These are phyloP conservation scores for Lophotis ruficrista DNA, from an alignment of 2,113 vertebrate genomes.

Conservation along the genomic window DNA sequence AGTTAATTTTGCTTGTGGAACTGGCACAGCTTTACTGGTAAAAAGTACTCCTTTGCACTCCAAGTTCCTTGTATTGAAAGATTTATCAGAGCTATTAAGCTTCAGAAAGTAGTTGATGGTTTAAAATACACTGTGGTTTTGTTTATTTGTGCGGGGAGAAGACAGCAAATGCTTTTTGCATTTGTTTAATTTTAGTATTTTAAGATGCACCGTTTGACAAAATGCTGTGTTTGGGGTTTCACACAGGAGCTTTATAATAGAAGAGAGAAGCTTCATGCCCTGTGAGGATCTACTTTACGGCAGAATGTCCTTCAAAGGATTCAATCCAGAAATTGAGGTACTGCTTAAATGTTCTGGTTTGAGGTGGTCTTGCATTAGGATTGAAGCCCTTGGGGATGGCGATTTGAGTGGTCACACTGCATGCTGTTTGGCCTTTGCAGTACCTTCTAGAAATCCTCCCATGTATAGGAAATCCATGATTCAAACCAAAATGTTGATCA, in stretches of 20 bases:
- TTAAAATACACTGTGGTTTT: constrained; percentile 26
- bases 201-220: neutral
- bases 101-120: constrained; percentile 37
- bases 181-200: constrained; percentile 34
- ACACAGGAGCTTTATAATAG: constrained; percentile 86
- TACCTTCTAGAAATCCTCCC: neutral
- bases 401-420: neutral
- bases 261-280: constrained; percentile 89
- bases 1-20: constrained; percentile 54
- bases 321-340: constrained; percentile 97
- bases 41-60: constrained; percentile 29
- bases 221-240: constrained; percentile 36
- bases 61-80: constrained; percentile 25
- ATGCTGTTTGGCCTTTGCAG: neutral
- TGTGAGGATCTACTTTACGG: constrained; percentile 92
- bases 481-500: neutral
- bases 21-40: constrained; percentile 34
- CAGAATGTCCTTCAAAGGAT: constrained; percentile 93
- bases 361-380: neutral
- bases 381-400: neutral
- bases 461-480: neutral
- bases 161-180: constrained; percentile 1
- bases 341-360: neutral
- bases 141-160: neutral
- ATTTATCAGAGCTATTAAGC: constrained; percentile 51